Evolutionary conservation across 2,797 vertebrate genomes (phyloP).

Genomic region (Antrozous pallidus): DNA sequence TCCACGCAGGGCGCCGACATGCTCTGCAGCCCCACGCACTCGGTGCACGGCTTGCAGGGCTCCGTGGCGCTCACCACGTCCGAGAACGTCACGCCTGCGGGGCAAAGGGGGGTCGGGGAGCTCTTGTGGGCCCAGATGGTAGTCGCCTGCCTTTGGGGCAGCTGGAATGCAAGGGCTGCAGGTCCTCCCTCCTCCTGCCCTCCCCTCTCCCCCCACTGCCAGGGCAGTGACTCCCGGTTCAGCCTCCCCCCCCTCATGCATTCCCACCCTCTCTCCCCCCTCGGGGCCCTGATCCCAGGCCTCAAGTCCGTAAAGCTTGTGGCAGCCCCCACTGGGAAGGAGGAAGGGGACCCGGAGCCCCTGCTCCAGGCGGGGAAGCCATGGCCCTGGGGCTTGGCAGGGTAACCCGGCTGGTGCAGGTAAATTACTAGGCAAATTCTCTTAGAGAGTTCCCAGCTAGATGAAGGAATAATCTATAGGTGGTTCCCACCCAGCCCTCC

Average conservation of each 20-base stretch:
- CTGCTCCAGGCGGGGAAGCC: neutral
- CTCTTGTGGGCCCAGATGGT: no score
- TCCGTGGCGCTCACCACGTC: constrained; percentile 91
- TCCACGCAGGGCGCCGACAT: constrained; percentile 95
- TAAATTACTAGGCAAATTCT: constrained; percentile 20
- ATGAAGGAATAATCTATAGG: constrained; percentile 28
- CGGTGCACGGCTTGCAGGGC: constrained; percentile 88
- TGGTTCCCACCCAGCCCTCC: constrained; percentile 8
- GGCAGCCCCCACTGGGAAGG: neutral
- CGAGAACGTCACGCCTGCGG: constrained; percentile 93
- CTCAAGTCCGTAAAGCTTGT: neutral
- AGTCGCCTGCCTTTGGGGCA: neutral
- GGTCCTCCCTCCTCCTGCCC: neutral
- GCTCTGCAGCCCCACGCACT: constrained; percentile 91
- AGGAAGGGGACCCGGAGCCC: no score
- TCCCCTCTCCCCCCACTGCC: fast-evolving
- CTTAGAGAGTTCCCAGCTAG: neutral
- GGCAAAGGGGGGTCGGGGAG: neutral
- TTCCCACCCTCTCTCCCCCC: neutral
- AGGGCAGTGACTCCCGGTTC: no score
- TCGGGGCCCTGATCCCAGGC: neutral
- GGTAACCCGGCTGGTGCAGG: neutral
- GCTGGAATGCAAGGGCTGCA: neutral
- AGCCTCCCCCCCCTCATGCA: neutral
- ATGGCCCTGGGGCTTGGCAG: neutral